Evolutionary conservation across 1,140 invertebrate species (phyloP).

Genomic region (Grapholita molesta): DNA sequence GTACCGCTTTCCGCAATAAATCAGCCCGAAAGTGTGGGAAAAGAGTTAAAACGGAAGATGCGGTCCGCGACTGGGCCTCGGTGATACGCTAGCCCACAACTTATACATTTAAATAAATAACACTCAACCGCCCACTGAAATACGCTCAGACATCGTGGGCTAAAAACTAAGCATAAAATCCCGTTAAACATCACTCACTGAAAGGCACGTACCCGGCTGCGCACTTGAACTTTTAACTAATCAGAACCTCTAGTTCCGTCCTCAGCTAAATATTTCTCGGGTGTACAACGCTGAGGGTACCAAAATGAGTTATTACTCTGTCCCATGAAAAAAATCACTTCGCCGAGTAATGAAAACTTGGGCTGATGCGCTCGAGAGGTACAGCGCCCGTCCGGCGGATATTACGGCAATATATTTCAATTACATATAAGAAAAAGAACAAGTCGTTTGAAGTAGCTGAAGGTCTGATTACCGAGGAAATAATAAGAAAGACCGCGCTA

Average conservation of each 20-base stretch:
- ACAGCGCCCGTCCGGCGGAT: slow-evolving; percentile 66
- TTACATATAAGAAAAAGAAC: slow-evolving; percentile 77
- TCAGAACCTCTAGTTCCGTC: slow-evolving; percentile 40
- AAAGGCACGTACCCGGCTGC: slow-evolving; percentile 11
- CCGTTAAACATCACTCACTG: neutral
- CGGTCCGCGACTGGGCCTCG: slow-evolving; percentile 38
- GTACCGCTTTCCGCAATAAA: slow-evolving; percentile 49
- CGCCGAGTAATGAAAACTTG: slow-evolving; percentile 71
- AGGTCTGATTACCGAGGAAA: slow-evolving; percentile 70
- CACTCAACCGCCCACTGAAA: neutral
- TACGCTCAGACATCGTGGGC: neutral
- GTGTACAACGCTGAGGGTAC: slow-evolving; percentile 43
- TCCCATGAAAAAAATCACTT: slow-evolving; percentile 71
- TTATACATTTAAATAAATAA: slow-evolving; percentile 18
- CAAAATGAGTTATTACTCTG: slow-evolving; percentile 73
- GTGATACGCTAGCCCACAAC: slow-evolving; percentile 28
- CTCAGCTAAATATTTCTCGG: slow-evolving; percentile 45
- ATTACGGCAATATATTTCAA: slow-evolving; percentile 78
- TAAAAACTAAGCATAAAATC: too few relatives aligned
- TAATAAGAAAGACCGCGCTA: slow-evolving; percentile 68
- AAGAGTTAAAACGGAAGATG: slow-evolving; percentile 43
- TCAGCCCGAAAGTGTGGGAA: slow-evolving; percentile 45
- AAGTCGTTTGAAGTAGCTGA: slow-evolving; percentile 74
- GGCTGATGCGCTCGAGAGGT: slow-evolving; percentile 67
- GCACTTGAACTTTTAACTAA: slow-evolving; percentile 41